A percentile compares a stretch with the other conserved stretches of the same genome.
Evolutionary conservation across 2,888 invertebrate species (phyloP).

Genomic region (Melanargia galathea): DNA sequence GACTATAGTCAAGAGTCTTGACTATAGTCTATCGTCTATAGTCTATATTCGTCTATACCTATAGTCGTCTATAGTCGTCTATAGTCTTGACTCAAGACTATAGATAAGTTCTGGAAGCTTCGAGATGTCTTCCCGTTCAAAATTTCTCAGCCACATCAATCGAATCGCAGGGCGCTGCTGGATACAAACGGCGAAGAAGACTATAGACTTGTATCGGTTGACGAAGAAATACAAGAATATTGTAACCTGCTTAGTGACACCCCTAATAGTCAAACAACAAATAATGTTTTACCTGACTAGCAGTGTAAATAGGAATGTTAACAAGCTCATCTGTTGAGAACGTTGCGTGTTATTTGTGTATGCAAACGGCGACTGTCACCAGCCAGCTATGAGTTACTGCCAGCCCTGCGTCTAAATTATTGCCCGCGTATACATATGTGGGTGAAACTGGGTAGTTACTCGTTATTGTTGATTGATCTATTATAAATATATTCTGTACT

Average conservation of each 20-base stretch:
- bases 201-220: too few relatives aligned
- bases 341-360: slow-evolving; percentile 58
- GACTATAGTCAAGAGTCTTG: too few relatives aligned
- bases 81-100: too few relatives aligned
- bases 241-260: neutral
- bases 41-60: too few relatives aligned
- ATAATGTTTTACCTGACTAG: slow-evolving; percentile 16
- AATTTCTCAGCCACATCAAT: too few relatives aligned
- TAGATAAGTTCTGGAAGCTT: too few relatives aligned
- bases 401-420: slow-evolving; percentile 72
- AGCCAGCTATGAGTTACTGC: slow-evolving; percentile 66
- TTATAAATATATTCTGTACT: slow-evolving; percentile 43
- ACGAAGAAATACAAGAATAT: too few relatives aligned
- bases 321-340: slow-evolving; percentile 38
- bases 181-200: too few relatives aligned
- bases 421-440: slow-evolving; percentile 75
- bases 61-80: too few relatives aligned
- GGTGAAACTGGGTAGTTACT: slow-evolving; percentile 53
- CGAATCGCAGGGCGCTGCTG: too few relatives aligned
- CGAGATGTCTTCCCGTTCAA: too few relatives aligned
- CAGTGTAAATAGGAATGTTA: slow-evolving; percentile 38
- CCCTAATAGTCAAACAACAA: slow-evolving; percentile 18
- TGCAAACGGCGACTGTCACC: slow-evolving; percentile 64
- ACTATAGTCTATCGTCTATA: too few relatives aligned
- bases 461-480: slow-evolving; percentile 61